Percentiles rank a stretch among this genome's conserved stretches.
These are phyloP conservation scores for Mycteria americana DNA, from an alignment of 2,797 vertebrate genomes.

Conservation along the genomic window DNA sequence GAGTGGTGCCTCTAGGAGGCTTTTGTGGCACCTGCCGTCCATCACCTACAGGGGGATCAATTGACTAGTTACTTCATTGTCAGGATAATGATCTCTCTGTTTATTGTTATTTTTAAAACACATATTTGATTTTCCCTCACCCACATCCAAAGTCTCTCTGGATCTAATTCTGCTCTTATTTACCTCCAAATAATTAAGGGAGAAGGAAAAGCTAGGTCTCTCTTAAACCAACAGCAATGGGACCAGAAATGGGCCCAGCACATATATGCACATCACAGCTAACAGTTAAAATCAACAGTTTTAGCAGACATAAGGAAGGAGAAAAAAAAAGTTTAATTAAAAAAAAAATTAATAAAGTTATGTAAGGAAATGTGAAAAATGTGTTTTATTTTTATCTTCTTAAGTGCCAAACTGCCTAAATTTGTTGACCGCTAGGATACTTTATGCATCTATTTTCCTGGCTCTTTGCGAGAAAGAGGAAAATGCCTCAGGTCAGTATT, in stretches of 20 bases:
- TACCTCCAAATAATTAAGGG: not conserved
- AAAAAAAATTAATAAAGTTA: not conserved
- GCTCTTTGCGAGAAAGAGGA: not conserved
- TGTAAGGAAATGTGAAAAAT: not conserved
- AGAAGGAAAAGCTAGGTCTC: not conserved
- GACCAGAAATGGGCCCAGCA: not conserved
- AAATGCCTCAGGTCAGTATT: not conserved
- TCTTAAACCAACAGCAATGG: not conserved
- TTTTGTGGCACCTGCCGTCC: slow-evolving; percentile 83
- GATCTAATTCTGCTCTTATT: not conserved
- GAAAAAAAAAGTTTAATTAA: not conserved
- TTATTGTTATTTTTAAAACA: not conserved
- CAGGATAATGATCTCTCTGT: not conserved
- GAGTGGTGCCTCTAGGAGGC: slow-evolving; percentile 77
- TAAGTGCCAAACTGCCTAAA: not conserved
- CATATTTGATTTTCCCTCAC: not conserved
- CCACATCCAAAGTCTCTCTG: not conserved
- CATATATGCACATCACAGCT: not conserved
- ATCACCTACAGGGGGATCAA: slow-evolving; percentile 80
- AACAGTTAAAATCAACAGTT: not conserved
- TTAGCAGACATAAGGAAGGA: not conserved
- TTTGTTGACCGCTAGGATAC: not conserved
- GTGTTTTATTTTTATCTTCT: not conserved
- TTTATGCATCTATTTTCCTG: not conserved
- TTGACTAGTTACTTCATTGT: slow-evolving; percentile 60